Evolutionary conservation across 2,888 invertebrate species (phyloP), one percentile per base, ranked within the genome.

Genomic region (Danaus chrysippus): DNA sequence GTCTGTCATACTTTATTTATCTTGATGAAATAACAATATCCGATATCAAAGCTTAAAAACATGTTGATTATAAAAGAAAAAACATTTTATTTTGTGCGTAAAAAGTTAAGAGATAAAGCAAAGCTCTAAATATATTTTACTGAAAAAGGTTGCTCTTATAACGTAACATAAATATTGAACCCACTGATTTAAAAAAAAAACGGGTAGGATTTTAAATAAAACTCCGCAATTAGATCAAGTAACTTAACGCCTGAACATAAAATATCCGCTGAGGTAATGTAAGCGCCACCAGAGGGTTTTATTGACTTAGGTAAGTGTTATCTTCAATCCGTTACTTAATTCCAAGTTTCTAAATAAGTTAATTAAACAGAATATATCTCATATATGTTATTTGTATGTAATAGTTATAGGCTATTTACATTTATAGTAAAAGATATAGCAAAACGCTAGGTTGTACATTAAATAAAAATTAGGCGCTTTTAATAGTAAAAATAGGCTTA

Each of bases 211-310:
- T 42, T 23, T 12, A 60, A 56, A 61, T 61, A 53, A 61, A 61
- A 61, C 34, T n/a, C 42, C 42, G 42, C 19, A 60, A 55, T 61
- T 56, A 52, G 52, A 43, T 52, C 56, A 46, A 56, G 19, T 17
- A 56, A 23, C 60, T 60, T 60, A 56, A 56, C 60, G 49, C 55
- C 49, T 49, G 12, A n/a, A 56, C 56, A 61, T 56, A 61, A 56
- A 56, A 61, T 53, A 61, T 53, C 52, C 52, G 42, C 42, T 52
- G 46, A 61, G 52, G 56, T 17, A 17, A 10, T 42, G 15, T 15
- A 19, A 15, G 19, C 53, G 53, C 52, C 42, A 17, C 49, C 3
- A 49, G 17, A 49, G 49, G 49, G 49, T 49, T 49, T 49, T 49
- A 49, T 49, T 49, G 49, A 49, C 17, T 49, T 49, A 49, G 17